Evolutionary conservation across 1,140 invertebrate species (phyloP).

Genomic region (Harpegnathos saltator): DNA sequence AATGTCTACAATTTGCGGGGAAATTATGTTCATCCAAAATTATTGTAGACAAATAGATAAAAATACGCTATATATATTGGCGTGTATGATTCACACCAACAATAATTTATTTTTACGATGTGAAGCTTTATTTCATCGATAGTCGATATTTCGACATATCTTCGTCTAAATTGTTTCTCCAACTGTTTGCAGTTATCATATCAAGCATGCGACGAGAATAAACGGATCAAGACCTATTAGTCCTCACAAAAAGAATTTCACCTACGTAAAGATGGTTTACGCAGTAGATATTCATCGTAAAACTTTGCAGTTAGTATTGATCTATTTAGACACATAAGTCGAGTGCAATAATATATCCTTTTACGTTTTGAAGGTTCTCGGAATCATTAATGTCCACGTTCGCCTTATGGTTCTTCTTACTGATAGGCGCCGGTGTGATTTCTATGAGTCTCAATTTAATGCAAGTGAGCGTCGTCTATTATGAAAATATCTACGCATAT

Average conservation of each 20-base stretch:
- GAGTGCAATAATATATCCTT: not conserved
- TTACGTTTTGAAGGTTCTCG: not conserved
- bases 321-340: not conserved
- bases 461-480: not conserved
- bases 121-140: no score
- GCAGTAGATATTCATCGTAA: conserved; percentile 35
- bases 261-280: not conserved
- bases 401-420: conserved; percentile 8
- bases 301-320: conserved; percentile 31
- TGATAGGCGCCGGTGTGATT: not conserved
- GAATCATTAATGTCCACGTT: conserved; percentile 13
- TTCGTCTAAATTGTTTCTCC: no score
- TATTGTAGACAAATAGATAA: no score
- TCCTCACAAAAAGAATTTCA: not conserved
- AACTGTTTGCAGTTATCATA: conserved; percentile 32
- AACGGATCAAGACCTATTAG: not conserved
- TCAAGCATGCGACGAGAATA: not conserved
- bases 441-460: conserved; percentile 7
- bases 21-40: no score
- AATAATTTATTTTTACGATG: no score
- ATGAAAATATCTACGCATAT: not conserved
- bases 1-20: no score
- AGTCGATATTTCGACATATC: no score
- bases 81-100: no score
- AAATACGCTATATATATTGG: no score